Conservation (phyloP, 2,113 vertebrate species). For the Triplophysa siluroides region DNA sequence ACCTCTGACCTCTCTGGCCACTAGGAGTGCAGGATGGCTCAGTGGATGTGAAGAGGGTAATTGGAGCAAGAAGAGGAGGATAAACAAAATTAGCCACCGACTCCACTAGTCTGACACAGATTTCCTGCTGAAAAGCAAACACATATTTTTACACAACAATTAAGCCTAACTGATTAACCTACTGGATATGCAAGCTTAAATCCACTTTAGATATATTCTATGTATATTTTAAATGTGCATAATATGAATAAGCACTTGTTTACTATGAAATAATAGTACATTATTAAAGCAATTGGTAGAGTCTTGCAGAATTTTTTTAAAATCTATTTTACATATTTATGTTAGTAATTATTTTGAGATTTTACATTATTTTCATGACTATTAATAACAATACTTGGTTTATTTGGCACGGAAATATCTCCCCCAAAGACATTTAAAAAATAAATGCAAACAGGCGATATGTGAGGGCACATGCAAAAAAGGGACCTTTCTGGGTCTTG, state of each 20-base stretch:
- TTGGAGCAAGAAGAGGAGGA: constrained; percentile 37
- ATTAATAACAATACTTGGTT: background rate
- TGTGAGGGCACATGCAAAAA: background rate
- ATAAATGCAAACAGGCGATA: constrained; percentile 62
- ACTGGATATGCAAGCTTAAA: background rate
- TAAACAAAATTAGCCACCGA: constrained; percentile 46
- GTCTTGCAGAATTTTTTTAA: too few relatives aligned
- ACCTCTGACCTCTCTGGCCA: constrained; percentile 55
- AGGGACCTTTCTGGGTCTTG: constrained; percentile 65
- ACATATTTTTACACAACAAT: background rate
- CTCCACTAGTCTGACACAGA: constrained; percentile 22
- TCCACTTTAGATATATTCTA: too few relatives aligned
- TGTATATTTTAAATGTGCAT: background rate
- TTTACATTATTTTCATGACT: background rate
- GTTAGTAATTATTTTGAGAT: too few relatives aligned
- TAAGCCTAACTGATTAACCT: background rate
- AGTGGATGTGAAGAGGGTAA: constrained; percentile 39
- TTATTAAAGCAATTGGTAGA: background rate
- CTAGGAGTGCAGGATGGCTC: constrained; percentile 23
- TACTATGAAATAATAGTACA: background rate
- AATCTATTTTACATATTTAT: too few relatives aligned
- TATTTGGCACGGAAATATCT: background rate
- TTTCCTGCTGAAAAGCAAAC: constrained; percentile 23
- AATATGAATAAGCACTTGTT: background rate
- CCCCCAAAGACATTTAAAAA: background rate